Base-by-base conservation (phyloP, 2,113 vertebrate species). In the Cheilinus undulatus region DNA sequence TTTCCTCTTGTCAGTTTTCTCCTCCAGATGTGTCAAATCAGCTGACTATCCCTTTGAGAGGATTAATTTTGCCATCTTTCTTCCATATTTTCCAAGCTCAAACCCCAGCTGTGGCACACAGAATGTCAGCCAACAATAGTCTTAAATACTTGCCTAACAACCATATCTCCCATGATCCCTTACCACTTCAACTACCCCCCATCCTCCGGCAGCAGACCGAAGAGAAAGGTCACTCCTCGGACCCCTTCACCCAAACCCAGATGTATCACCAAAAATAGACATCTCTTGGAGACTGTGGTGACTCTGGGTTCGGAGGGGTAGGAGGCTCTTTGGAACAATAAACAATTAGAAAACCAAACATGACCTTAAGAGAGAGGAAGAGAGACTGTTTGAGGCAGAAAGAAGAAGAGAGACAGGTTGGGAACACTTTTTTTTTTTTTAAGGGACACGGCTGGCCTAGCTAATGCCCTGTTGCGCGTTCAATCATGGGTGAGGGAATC, bases 401-500 rank as follows among this genome's bases (percentile, higher is more conserved):
- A n/a, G 57, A 60, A 56, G 70, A 52, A 38, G 53, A 45, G 22
- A 40, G 45, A 23, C 27, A 0, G 51, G 30, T 28, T 19, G 43
- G 58, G 64, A 72, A 61, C 51, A n/a, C 45, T 52, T 74, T 15
- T 23, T 27, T 51, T 12, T 59, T 62, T 80, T 51, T 42, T 24
- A 60, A 53, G 76, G 61, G 73, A 48, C 74, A 80, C 65, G 88
- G 80, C 79, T 82, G 89, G 84, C 78, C 80, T 67, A 48, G 69
- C 88, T 83, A 86, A 91, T 86, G 85, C 82, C 84, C 77, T 78
- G 85, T 82, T 84, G 84, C 53, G 63, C 58, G 78, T 70, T 89
- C 86, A 89, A 83, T 88, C 84, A 84, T 77, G 87, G 86, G 59
- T 80, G 83, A 87, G 56, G 34, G 77, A 91, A 92, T 92, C 81